Evolutionary conservation across 1,140 invertebrate genomes (phyloP), one percentile per base, ranked within the genome.

Genomic region (Meloidogyne floridensis): DNA sequence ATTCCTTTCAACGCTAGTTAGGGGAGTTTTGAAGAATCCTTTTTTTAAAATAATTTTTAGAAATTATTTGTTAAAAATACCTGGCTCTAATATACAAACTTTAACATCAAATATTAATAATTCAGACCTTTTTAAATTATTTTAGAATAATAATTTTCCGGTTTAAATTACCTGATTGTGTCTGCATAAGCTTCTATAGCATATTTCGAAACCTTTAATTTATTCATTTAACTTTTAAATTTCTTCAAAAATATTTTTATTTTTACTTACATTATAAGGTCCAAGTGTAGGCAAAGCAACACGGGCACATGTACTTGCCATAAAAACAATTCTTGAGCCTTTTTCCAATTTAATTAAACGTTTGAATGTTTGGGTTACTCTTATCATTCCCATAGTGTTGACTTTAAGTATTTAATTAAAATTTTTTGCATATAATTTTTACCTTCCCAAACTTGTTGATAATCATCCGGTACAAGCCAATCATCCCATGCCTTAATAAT

Each of bases 341-440:
- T 73, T 76, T 18, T 82, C 43, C 13, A 80, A 80, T 65, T 84
- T 85, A 18, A 84, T 59, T 47, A 84, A 75, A 32, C 32, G 76
- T 76, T 85, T 84, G 84, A 84, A 85, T 75, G 75, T 51, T 43
- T 84, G 83, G 8, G 83, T 84, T 20, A 85, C 83, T n/a, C 83
- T 79, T 42, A 84, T 84, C 32, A 71, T 65, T 20, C 83, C 83
- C 13, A 84, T 69, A 32, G 83, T 85, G 70, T 84, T 84, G n/a
- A 84, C 74, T 59, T 77, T 51, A 70, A 78, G 32, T 32, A 18
- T 8, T 70, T 78, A 32, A 65, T 5, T 65, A 13, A 75, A 51
- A 75, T 32, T 10, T 18, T 18, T 54, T 54, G 13, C 32, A 15
- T 15, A 7, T 47, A n/a, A n/a, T 78, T 20, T n/a, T 4, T 71